These are phyloP conservation scores for Amiota communis DNA, from an alignment of 2,888 invertebrate species.

Conservation along the genomic window DNA sequence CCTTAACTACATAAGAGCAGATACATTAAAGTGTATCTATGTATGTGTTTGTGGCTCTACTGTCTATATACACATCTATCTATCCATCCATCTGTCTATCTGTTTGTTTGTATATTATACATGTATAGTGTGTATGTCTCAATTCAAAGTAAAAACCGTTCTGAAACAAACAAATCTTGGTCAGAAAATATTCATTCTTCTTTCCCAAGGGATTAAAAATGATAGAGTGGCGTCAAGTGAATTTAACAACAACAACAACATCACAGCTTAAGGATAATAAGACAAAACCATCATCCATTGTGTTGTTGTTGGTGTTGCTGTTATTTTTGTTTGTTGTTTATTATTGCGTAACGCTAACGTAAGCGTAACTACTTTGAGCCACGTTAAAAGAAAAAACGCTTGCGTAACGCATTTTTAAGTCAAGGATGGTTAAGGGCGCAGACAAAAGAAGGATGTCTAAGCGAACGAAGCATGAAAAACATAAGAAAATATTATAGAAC, in stretches of 20 bases:
- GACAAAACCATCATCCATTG: too few relatives aligned
- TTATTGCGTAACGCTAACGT: conserved; percentile 27
- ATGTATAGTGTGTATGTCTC: neutral
- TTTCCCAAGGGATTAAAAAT: conserved; percentile 6
- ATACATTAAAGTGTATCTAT: too few relatives aligned
- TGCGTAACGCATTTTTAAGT: conserved; percentile 37
- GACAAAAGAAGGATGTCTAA: neutral
- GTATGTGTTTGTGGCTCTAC: too few relatives aligned
- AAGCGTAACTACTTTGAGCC: conserved; percentile 3
- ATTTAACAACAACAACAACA: conserved; percentile 13
- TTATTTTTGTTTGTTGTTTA: neutral
- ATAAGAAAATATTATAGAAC: neutral
- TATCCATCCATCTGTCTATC: too few relatives aligned
- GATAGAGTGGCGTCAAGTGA: conserved; percentile 11
- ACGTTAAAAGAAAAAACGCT: conserved; percentile 19
- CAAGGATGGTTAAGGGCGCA: neutral
- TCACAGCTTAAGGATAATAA: too few relatives aligned
- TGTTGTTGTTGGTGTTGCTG: too few relatives aligned
- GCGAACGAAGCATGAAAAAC: neutral
- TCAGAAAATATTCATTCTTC: neutral
- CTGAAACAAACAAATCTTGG: neutral
- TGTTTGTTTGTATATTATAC: too few relatives aligned
- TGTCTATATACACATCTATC: too few relatives aligned
- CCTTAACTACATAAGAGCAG: too few relatives aligned
- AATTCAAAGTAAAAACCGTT: neutral